A percentile compares a stretch with the other conserved stretches of the same genome.
These are phyloP conservation scores for Globodera ellingtonae DNA, from an alignment of 1,140 invertebrate genomes.

Conservation along the genomic window DNA sequence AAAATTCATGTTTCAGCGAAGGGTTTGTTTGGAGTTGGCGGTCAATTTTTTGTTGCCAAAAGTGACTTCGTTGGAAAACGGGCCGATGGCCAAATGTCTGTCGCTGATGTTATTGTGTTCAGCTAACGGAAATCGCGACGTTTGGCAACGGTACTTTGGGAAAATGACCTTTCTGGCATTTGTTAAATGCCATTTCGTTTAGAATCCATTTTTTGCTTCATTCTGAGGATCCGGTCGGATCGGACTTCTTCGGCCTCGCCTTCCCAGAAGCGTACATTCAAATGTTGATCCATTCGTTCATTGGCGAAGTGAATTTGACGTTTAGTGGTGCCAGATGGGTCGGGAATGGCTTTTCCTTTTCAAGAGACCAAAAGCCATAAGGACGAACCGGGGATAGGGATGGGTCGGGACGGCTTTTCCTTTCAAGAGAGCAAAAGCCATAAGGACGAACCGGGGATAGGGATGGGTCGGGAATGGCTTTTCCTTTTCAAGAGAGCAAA, in stretches of 20 bases:
- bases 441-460: no score
- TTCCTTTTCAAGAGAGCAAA: no score
- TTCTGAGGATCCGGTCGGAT: not conserved
- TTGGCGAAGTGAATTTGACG: not conserved
- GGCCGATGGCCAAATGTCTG: conserved; percentile 5
- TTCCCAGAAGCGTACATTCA: not conserved
- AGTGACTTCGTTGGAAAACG: conserved; percentile 12
- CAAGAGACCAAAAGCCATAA: no score
- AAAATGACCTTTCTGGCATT: not conserved
- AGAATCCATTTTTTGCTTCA: conserved; percentile 13
- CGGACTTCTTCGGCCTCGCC: not conserved
- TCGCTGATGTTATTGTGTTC: conserved; percentile 21
- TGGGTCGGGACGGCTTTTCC: no score
- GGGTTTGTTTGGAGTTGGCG: conserved; percentile 18
- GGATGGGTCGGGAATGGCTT: no score
- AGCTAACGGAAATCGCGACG: not conserved
- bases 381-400: no score
- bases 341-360: no score
- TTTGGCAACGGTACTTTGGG: not conserved
- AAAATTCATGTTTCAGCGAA: not conserved
- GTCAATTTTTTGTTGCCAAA: conserved; percentile 21
- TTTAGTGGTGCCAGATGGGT: no score
- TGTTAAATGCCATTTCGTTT: not conserved
- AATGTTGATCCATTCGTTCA: not conserved
- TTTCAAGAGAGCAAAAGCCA: no score